These are phyloP conservation scores for Zaprionus capensis DNA, from an alignment of 1,140 invertebrate species.

Conservation along the genomic window DNA sequence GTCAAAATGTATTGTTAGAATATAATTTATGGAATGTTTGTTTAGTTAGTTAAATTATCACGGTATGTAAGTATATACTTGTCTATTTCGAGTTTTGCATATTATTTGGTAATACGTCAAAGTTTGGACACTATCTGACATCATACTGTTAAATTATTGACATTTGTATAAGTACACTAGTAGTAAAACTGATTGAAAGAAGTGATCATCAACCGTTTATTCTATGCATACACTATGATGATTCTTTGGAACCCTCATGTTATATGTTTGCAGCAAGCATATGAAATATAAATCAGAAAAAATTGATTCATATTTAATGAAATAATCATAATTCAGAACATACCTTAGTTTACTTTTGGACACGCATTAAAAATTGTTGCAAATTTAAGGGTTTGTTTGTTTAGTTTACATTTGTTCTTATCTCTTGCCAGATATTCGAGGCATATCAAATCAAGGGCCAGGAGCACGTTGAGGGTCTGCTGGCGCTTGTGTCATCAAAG, in stretches of 20 bases:
- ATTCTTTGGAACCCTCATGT: neutral
- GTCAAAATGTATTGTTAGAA: no score
- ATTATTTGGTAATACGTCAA: no score
- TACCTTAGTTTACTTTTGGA: neutral
- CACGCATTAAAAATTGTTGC: neutral
- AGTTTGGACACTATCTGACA: no score
- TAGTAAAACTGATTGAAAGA: no score
- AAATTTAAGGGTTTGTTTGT: neutral
- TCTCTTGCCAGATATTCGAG: slow-evolving; percentile 69
- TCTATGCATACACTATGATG: no score
- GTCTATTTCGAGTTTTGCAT: no score
- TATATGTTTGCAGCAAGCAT: neutral
- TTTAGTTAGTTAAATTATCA: no score
- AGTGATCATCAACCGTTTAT: no score
- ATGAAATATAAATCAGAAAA: neutral
- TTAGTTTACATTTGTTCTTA: slow-evolving; percentile 2
- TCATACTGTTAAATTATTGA: no score
- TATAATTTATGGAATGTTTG: no score
- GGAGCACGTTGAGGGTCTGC: slow-evolving; percentile 84
- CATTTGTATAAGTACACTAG: no score
- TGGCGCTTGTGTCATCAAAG: slow-evolving; percentile 89
- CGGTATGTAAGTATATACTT: no score
- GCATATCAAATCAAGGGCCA: slow-evolving; percentile 80
- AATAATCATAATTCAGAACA: neutral
- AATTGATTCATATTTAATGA: neutral